Percentiles rank a stretch among this genome's conserved stretches.
phyloP scores from a whole-genome alignment of 2,113 vertebrate genomes.

The Cryptoleucopteryx plumbea region DNA sequence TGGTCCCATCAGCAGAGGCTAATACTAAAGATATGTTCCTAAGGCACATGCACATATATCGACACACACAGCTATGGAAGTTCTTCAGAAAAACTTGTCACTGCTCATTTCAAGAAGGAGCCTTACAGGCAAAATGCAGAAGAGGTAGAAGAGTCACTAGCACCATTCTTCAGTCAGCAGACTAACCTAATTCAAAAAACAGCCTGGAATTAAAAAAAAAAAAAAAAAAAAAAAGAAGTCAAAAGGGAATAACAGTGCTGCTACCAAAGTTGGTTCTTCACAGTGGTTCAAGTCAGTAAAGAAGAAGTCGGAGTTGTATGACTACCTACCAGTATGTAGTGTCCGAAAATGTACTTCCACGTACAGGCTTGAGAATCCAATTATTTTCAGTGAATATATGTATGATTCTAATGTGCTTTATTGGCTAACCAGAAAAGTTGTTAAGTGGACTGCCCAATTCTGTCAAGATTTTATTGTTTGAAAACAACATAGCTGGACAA shows the following conservation, averaged over 20 bases:
- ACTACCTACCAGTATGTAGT: background rate
- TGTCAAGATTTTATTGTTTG: background rate
- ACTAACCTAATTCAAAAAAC: background rate
- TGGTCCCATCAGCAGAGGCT: background rate
- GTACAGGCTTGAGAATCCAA: background rate
- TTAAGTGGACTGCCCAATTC: background rate
- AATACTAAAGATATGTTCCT: background rate
- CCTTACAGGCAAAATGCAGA: background rate
- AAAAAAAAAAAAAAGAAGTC: background rate
- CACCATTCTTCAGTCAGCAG: background rate
- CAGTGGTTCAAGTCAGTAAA: background rate
- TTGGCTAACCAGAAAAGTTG: background rate
- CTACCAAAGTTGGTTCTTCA: background rate
- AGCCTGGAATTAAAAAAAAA: background rate
- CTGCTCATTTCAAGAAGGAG: background rate
- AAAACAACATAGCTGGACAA: background rate
- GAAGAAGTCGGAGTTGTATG: background rate
- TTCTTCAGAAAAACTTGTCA: background rate
- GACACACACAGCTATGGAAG: background rate
- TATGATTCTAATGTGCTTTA: background rate
- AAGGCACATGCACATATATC: background rate
- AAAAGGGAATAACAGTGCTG: background rate
- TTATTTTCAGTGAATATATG: background rate
- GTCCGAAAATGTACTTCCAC: background rate
- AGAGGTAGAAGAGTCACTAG: background rate